Base-by-base conservation (phyloP, 2,797 vertebrate genomes). In the Philypnodon macrostomus region DNA sequence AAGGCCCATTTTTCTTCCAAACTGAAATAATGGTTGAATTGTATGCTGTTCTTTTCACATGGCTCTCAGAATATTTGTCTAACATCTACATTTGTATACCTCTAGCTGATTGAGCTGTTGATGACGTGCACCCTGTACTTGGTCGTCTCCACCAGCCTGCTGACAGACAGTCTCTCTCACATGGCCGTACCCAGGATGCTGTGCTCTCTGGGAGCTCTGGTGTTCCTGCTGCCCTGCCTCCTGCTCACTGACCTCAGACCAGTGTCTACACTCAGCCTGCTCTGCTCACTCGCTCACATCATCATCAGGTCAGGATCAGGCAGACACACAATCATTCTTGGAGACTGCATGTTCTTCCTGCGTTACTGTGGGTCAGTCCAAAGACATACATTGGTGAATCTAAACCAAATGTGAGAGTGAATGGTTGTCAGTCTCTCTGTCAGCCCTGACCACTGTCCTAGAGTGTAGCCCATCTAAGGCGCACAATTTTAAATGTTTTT, bases 261-360 rank as follows among this genome's bases (percentile, higher is more conserved):
- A 47, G 87, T 92, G 60, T 91, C 85, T 33, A 87, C 78, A 1
- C 80, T 92, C 67, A 92, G 86, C 58, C 75, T 93, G 59, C 87
- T 94, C 60, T 93, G 93, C 70, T 92, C 92, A 12, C 59, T 94
- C 61, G 87, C 88, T 37, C 93, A 94, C 72, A 78, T 92, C 40
- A 50, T 92, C 14, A 85, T 91, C 75, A 83, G 89, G 80, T 89
- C 53, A 76, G 7, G 10, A 1, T 13, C 2, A 15, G n/a, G n/a
- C n/a, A n/a, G n/a, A n/a, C n/a, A n/a, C n/a, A n/a, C n/a, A n/a
- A n/a, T n/a, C n/a, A n/a, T n/a, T n/a, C n/a, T n/a, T n/a, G n/a
- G n/a, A n/a, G n/a, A n/a, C n/a, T n/a, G n/a, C n/a, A n/a, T n/a
- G n/a, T n/a, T n/a, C n/a, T n/a, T n/a, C n/a, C n/a, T n/a, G n/a